phyloP scores from a whole-genome alignment of 2,113 vertebrate species.

The Psephotus haematonotus region DNA sequence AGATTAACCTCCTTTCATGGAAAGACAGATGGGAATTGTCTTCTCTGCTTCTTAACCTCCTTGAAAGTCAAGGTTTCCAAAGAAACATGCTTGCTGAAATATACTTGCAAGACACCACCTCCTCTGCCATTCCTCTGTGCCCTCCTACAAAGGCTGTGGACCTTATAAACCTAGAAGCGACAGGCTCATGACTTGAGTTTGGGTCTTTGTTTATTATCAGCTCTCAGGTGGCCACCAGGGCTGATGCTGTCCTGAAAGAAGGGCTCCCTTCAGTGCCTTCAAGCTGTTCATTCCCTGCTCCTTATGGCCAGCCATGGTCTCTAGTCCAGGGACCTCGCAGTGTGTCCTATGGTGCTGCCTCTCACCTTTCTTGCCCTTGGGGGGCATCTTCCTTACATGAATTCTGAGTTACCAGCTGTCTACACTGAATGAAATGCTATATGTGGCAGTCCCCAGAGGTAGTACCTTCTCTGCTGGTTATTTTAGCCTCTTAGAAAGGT shows the following conservation, averaged over 20 bases:
- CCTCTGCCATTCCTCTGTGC: background rate
- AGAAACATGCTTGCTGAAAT: background rate
- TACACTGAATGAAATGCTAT: background rate
- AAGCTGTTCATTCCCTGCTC: background rate
- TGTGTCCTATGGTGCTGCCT: background rate
- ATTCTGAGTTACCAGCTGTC: background rate
- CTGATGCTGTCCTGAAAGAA: background rate
- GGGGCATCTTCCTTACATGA: background rate
- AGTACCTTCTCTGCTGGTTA: background rate
- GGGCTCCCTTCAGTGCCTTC: background rate
- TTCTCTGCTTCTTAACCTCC: background rate
- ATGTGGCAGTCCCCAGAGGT: background rate
- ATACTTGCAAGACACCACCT: background rate
- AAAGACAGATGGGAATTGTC: slow-evolving; percentile 1
- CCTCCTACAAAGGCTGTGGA: background rate
- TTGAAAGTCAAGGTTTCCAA: background rate
- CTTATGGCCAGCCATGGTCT: fast-evolving
- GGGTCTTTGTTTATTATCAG: background rate
- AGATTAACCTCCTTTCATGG: background rate
- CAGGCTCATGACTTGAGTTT: background rate
- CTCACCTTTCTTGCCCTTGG: background rate
- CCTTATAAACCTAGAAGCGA: background rate
- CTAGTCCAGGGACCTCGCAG: background rate
- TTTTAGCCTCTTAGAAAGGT: background rate
- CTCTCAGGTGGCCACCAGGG: background rate